A percentile compares a stretch with the other conserved stretches of the same genome.
Evolutionary conservation across 2,113 vertebrate genomes (phyloP).

Genomic region (Epinephelus moara): DNA sequence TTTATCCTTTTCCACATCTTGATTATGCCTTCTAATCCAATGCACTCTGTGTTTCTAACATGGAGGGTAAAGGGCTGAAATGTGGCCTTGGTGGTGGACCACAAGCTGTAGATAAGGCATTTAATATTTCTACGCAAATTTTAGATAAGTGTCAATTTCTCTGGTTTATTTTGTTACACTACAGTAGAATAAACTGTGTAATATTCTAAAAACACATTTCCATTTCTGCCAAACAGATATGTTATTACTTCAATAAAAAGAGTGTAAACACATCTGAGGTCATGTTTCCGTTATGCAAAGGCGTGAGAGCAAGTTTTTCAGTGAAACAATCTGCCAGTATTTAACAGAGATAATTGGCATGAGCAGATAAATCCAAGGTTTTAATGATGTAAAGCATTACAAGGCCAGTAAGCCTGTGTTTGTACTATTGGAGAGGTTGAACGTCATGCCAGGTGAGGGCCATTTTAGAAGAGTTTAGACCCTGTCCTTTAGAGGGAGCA

Average conservation of each 20-base stretch:
- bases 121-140: background rate
- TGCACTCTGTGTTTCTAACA: slow-evolving; percentile 10
- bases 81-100: slow-evolving; percentile 10
- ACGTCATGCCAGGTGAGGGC: slow-evolving; percentile 19
- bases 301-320: background rate
- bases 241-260: background rate
- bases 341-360: background rate
- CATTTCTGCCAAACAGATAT: background rate
- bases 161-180: background rate
- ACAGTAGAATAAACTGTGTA: background rate
- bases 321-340: background rate
- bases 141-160: background rate
- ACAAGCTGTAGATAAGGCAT: background rate
- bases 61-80: background rate
- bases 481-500: slow-evolving; percentile 53
- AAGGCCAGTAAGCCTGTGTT: background rate
- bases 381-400: background rate
- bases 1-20: slow-evolving; percentile 37
- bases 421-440: slow-evolving; percentile 19
- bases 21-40: slow-evolving; percentile 29
- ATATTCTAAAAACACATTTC: background rate
- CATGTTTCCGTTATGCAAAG: background rate
- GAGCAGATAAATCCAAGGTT: background rate
- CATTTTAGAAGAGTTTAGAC: slow-evolving; percentile 23
- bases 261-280: background rate